A percentile compares a stretch with the other conserved stretches of the same genome.
phyloP scores from a whole-genome alignment of 1,140 invertebrate species.

The Sarcophaga peregrina region DNA sequence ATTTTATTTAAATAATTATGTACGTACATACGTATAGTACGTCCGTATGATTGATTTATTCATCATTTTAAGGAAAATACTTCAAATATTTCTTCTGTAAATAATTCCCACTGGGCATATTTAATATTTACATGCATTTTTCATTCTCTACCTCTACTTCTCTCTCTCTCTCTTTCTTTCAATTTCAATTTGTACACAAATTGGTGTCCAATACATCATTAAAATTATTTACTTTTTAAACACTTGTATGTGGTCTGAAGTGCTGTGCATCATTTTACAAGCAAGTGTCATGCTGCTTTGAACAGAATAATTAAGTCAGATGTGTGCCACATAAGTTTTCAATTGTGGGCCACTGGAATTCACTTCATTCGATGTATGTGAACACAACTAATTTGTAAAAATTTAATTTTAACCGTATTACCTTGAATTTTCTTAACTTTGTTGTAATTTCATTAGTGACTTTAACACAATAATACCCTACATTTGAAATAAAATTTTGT shows the following conservation, averaged over 20 bases:
- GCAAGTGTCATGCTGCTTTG: slow-evolving; percentile 19
- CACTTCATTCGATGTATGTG: no score
- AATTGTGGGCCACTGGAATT: no score
- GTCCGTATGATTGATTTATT: slow-evolving; percentile 26
- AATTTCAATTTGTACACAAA: not conserved
- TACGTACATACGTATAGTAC: no score
- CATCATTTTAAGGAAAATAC: not conserved
- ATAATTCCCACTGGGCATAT: slow-evolving; percentile 32
- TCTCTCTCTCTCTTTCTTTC: no score
- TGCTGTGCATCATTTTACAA: slow-evolving; percentile 13
- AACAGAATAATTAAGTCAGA: not conserved
- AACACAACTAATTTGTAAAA: no score
- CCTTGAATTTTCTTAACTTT: no score
- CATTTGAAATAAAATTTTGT: no score
- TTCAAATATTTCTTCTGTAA: not conserved
- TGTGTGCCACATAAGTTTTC: not conserved
- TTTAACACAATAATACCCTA: no score
- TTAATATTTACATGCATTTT: not conserved
- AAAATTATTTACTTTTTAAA: not conserved
- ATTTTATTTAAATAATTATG: slow-evolving; percentile 22
- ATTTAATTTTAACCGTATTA: no score
- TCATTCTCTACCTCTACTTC: not conserved
- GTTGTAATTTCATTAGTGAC: no score
- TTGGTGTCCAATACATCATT: slow-evolving; percentile 9
- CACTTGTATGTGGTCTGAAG: slow-evolving; percentile 14